Evolutionary conservation across 2,113 vertebrate genomes (phyloP).

Genomic region (Eurystomus gularis): DNA sequence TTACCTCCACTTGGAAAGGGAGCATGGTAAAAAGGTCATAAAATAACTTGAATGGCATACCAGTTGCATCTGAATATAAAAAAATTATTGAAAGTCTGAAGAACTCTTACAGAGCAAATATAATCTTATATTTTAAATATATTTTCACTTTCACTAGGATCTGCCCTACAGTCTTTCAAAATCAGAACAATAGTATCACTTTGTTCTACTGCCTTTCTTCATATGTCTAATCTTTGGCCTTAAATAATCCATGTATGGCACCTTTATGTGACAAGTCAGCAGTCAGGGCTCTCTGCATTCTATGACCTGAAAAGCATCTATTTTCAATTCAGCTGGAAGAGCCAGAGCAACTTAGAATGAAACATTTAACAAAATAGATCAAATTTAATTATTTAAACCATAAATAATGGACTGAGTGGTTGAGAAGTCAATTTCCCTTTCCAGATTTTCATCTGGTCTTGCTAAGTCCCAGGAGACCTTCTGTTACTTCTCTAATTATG

Average conservation of each 20-base stretch:
- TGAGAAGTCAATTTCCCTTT: not conserved
- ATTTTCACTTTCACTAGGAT: not conserved
- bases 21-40: constrained; percentile 97
- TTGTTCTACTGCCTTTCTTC: not conserved
- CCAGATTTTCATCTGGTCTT: not conserved
- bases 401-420: constrained; percentile 31
- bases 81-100: not conserved
- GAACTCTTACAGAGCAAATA: not conserved
- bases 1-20: constrained; percentile 96
- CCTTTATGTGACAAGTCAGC: not conserved
- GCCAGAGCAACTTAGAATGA: constrained; percentile 15
- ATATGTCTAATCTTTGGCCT: not conserved
- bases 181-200: not conserved
- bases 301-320: constrained; percentile 2
- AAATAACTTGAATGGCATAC: constrained; percentile 65
- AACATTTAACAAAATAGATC: constrained; percentile 39
- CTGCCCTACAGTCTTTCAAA: not conserved
- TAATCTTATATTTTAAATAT: not conserved
- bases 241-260: not conserved
- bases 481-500: not conserved
- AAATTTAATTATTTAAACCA: constrained; percentile 54
- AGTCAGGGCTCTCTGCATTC: not conserved
- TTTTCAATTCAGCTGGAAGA: constrained; percentile 21
- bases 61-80: constrained; percentile 35
- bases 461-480: not conserved